Conservation (phyloP, 1,140 invertebrate genomes). For the Macrocentrus cingulum region DNA sequence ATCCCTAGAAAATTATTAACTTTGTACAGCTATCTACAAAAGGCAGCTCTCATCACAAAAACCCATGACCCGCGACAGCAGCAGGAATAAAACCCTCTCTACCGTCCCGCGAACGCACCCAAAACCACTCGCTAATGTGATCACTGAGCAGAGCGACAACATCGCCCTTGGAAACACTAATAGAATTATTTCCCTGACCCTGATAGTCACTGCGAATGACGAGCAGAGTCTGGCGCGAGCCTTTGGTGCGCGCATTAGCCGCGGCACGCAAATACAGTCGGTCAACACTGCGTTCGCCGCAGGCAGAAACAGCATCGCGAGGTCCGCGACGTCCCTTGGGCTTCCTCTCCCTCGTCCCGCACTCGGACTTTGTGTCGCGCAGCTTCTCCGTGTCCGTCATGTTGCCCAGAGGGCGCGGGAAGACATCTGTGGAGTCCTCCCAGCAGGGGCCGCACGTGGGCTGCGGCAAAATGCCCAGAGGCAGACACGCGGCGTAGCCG, state of each 20-base stretch:
- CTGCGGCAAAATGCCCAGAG: constrained; percentile 69
- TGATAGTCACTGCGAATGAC: constrained; percentile 69
- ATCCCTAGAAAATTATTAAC: background rate
- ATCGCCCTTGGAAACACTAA: constrained; percentile 71
- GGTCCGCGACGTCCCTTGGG: constrained; percentile 46
- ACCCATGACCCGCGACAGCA: constrained; percentile 72
- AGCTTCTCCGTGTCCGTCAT: constrained; percentile 73
- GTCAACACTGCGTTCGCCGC: constrained; percentile 69
- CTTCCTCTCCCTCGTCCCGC: constrained; percentile 37
- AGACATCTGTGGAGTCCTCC: constrained; percentile 77
- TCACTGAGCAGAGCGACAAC: constrained; percentile 68
- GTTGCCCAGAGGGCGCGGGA: constrained; percentile 70
- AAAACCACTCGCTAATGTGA: constrained; percentile 69
- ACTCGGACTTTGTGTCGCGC: constrained; percentile 57
- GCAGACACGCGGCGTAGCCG: constrained; percentile 72
- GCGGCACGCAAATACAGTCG: constrained; percentile 67
- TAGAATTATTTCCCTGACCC: constrained; percentile 57
- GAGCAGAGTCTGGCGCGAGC: constrained; percentile 65
- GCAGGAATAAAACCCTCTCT: constrained; percentile 76
- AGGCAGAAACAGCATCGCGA: constrained; percentile 57
- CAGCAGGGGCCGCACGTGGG: constrained; percentile 68
- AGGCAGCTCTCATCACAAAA: constrained; percentile 63
- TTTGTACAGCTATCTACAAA: constrained; percentile 15
- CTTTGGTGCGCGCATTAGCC: constrained; percentile 51
- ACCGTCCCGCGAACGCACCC: constrained; percentile 68